phyloP scores from a whole-genome alignment of 2,888 invertebrate genomes.

The Lypha dubia region DNA sequence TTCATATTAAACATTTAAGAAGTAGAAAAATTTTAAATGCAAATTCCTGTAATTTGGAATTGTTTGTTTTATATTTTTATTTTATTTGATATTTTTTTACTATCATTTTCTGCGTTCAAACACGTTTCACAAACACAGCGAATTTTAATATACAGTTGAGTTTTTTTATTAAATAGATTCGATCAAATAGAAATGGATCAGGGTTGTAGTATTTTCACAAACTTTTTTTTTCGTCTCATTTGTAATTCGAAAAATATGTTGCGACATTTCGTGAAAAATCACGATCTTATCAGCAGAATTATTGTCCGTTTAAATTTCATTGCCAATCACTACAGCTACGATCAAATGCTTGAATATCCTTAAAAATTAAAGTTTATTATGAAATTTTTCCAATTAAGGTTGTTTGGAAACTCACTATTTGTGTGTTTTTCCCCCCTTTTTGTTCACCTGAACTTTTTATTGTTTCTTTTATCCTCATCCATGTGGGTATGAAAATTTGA shows the following conservation, averaged over 20 bases:
- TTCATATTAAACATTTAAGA: not conserved
- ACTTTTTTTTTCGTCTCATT: not conserved
- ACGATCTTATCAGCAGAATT: too few species aligned
- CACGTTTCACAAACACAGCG: not conserved
- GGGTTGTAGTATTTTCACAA: constrained; percentile 9
- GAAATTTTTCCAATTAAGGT: too few species aligned
- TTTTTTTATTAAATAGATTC: constrained; percentile 1
- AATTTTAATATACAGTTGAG: not conserved
- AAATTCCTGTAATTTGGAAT: not conserved
- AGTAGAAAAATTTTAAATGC: not conserved
- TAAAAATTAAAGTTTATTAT: too few species aligned
- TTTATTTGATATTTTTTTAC: not conserved
- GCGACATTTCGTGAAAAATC: too few species aligned
- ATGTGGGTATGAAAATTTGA: too few species aligned
- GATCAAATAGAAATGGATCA: constrained; percentile 1
- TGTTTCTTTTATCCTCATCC: too few species aligned
- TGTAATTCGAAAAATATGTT: not conserved
- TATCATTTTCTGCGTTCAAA: not conserved
- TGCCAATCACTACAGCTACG: too few species aligned
- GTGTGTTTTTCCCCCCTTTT: too few species aligned
- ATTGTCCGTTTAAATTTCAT: too few species aligned
- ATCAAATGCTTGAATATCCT: too few species aligned
- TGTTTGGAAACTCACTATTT: too few species aligned
- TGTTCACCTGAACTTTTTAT: too few species aligned
- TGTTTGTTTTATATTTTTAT: not conserved